These are phyloP conservation scores for Xenus cinereus DNA, from an alignment of 2,113 vertebrate genomes.

Conservation along the genomic window DNA sequence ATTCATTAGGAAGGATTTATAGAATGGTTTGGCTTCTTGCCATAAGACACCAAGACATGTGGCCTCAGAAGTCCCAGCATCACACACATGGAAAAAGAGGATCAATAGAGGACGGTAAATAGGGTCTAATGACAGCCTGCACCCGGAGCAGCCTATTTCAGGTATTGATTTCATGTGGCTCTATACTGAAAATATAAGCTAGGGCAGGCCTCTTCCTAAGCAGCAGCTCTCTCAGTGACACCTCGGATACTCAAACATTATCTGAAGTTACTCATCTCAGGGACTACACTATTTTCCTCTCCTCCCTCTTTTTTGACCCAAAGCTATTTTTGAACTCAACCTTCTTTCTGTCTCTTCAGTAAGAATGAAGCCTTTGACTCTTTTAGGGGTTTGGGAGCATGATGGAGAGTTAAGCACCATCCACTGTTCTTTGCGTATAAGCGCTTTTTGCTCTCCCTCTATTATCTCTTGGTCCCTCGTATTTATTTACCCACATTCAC, in stretches of 20 bases:
- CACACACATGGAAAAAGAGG: not conserved
- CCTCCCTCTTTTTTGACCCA: conserved; percentile 4
- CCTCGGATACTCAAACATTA: not conserved
- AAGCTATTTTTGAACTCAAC: not conserved
- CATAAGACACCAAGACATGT: not conserved
- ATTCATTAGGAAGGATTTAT: not conserved
- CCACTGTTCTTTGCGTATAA: not conserved
- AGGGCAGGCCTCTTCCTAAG: not conserved
- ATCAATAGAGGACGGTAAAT: not conserved
- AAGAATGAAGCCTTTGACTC: conserved; percentile 4
- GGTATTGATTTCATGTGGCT: not conserved
- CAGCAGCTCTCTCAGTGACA: not conserved
- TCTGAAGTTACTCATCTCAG: conserved; percentile 11
- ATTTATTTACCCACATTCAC: not conserved
- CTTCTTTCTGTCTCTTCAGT: not conserved
- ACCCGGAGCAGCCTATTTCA: not conserved
- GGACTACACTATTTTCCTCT: not conserved
- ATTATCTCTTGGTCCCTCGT: not conserved
- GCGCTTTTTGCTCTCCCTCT: not conserved
- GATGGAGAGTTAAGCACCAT: not conserved
- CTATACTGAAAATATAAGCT: not conserved
- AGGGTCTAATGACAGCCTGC: not conserved
- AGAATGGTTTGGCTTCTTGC: not conserved
- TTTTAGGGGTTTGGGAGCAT: not conserved
- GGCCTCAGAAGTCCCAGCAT: not conserved